A percentile compares a stretch with the other conserved stretches of the same genome.
Evolutionary conservation across 2,113 vertebrate species (phyloP).

Genomic region (Edolisoma coerulescens): DNA sequence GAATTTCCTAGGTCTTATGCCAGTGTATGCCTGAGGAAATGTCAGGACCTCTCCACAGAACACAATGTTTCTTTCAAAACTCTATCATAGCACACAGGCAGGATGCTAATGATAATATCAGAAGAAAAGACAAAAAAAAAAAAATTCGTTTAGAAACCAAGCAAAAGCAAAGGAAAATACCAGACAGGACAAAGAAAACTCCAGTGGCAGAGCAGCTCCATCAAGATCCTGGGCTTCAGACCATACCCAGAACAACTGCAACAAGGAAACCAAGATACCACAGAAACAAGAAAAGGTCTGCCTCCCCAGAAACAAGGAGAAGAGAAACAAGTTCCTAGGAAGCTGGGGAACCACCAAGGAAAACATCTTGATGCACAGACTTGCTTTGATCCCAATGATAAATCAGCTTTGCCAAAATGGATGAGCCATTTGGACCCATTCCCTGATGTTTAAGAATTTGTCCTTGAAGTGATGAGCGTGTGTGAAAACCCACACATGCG

Average conservation of each 20-base stretch:
- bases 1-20: neutral
- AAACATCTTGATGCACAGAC: neutral
- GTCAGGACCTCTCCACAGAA: neutral
- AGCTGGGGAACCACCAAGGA: neutral
- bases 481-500: neutral
- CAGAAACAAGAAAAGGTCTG: neutral
- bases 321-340: neutral
- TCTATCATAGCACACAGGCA: neutral
- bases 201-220: neutral
- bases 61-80: neutral
- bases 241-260: neutral
- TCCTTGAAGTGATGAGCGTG: neutral
- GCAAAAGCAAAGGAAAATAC: neutral
- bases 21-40: neutral
- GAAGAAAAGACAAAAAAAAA: neutral
- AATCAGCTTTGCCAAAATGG: neutral
- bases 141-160: neutral
- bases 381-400: neutral
- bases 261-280: neutral
- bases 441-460: neutral
- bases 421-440: constrained; percentile 7
- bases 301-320: neutral
- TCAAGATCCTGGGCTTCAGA: neutral
- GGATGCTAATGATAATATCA: neutral
- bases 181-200: neutral